Conservation (phyloP, 2,888 invertebrate genomes). For the Drosophila atripex region DNA sequence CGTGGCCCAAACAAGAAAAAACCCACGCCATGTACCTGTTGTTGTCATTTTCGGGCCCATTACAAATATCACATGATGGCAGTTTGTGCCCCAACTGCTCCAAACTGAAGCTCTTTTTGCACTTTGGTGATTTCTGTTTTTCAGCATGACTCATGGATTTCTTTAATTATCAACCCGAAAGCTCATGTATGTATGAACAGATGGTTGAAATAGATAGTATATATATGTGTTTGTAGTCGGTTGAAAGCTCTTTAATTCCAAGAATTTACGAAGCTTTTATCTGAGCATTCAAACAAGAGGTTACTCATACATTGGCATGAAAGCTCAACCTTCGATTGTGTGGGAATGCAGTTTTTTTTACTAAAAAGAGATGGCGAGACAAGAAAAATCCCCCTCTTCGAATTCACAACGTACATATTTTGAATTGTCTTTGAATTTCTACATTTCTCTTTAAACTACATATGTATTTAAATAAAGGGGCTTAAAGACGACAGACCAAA, state of each 20-base stretch:
- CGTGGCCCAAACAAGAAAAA: conserved; percentile 22
- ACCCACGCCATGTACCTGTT: conserved; percentile 12
- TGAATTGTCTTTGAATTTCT: conserved; percentile 16
- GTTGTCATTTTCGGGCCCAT: conserved; percentile 16
- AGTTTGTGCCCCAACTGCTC: conserved; percentile 30
- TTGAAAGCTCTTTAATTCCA: conserved; percentile 48
- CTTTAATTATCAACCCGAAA: conserved; percentile 38
- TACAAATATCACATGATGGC: conserved; percentile 64
- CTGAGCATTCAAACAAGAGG: conserved; percentile 28
- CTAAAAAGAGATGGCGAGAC: conserved; percentile 6
- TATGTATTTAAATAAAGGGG: not conserved
- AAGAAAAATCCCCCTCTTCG: conserved; percentile 18
- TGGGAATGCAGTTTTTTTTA: conserved; percentile 12
- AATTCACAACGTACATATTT: conserved; percentile 48
- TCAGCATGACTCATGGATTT: conserved; percentile 70
- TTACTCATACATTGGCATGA: conserved; percentile 28
- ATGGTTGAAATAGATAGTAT: not conserved
- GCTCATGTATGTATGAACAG: conserved; percentile 6
- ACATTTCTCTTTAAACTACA: not conserved
- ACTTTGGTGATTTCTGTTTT: conserved; percentile 49
- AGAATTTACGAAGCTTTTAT: conserved; percentile 63
- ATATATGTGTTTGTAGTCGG: conserved; percentile 23
- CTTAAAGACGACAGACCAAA: not conserved
- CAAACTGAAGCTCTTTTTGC: conserved; percentile 37
- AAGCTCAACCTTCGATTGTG: conserved; percentile 17